Percentiles rank a stretch among this genome's conserved stretches.
These are phyloP conservation scores for Glossophaga mutica DNA, from an alignment of 2,797 vertebrate genomes.

Conservation along the genomic window DNA sequence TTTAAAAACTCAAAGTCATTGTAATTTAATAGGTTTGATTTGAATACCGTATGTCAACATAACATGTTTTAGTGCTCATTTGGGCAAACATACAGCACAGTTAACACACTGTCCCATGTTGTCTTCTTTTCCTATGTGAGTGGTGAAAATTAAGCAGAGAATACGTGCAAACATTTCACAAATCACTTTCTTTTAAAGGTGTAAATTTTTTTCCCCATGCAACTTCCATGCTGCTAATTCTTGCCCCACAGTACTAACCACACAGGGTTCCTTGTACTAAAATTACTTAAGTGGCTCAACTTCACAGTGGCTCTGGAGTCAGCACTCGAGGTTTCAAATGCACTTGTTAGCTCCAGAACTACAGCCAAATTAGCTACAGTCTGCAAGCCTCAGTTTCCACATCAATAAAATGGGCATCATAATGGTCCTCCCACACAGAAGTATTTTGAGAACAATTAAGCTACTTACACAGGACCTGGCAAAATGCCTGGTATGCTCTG, in stretches of 20 bases:
- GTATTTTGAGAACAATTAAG: neutral
- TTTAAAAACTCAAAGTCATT: constrained; percentile 34
- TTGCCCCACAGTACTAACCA: neutral
- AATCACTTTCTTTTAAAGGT: neutral
- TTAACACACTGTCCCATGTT: neutral
- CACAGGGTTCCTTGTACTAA: neutral
- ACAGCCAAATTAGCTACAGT: neutral
- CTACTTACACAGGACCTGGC: neutral
- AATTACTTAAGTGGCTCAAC: neutral
- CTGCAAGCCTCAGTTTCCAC: neutral
- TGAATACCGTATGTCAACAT: constrained; percentile 25
- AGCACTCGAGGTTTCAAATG: neutral
- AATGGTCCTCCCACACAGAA: neutral
- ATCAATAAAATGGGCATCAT: neutral
- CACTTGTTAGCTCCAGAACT: neutral
- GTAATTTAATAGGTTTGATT: constrained; percentile 52
- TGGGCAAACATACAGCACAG: neutral
- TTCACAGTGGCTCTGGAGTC: neutral
- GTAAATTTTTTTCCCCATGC: neutral
- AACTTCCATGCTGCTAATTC: neutral
- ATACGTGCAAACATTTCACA: neutral
- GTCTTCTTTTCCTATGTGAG: neutral
- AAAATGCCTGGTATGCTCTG: too few species aligned
- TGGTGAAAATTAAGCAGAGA: neutral
- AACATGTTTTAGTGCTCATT: neutral